These are phyloP conservation scores for Anthophora plumipes DNA, from an alignment of 2,888 invertebrate genomes.

Conservation along the genomic window DNA sequence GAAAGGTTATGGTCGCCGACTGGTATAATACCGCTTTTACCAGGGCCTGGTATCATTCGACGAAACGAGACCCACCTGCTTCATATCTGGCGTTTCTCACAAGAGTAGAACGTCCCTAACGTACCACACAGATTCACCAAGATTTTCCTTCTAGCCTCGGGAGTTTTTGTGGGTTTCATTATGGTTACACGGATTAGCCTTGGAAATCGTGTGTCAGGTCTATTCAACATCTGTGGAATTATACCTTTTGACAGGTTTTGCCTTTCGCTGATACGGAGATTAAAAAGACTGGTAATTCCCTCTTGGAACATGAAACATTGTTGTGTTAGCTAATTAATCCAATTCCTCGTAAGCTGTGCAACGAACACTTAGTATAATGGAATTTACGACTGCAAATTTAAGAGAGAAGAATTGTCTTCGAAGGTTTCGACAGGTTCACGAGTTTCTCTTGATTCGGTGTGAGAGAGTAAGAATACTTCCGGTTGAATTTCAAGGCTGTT, in stretches of 20 bases:
- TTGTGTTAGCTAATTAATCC: no score
- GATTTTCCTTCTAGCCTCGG: conserved; percentile 1
- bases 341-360: no score
- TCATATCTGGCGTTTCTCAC: conserved; percentile 51
- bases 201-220: background rate
- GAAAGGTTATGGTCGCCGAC: conserved; percentile 57
- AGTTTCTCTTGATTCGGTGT: no score
- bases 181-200: conserved; percentile 18
- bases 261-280: no score
- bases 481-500: no score
- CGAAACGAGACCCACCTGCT: conserved; percentile 58
- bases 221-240: background rate
- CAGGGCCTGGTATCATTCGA: conserved; percentile 44
- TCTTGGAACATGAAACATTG: no score
- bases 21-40: conserved; percentile 50
- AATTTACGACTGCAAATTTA: no score
- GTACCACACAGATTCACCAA: conserved; percentile 23
- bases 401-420: no score
- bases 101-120: conserved; percentile 10
- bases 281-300: no score
- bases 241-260: background rate
- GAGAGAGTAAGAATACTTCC: no score
- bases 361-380: no score
- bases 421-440: no score
- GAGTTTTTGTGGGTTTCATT: conserved; percentile 34